A percentile compares a stretch with the other conserved stretches of the same genome.
phyloP scores from a whole-genome alignment of 2,888 invertebrate genomes.

The Meiosimyza platycephala region DNA sequence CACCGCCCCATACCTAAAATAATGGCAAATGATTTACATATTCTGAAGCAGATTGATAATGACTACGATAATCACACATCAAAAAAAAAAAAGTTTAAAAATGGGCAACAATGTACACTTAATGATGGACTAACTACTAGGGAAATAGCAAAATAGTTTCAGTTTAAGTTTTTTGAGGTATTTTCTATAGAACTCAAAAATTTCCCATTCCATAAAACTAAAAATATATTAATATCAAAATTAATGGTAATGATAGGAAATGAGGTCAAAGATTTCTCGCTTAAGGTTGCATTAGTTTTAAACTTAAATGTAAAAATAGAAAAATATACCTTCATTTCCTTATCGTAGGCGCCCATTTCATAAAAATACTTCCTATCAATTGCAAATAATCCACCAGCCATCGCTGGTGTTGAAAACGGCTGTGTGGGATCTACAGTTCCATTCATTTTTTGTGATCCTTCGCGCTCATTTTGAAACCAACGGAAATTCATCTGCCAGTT shows the following conservation, averaged over 20 bases:
- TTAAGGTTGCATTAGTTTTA: neutral
- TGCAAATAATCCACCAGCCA: conserved; percentile 91
- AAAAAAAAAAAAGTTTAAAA: no score
- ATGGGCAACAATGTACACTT: no score
- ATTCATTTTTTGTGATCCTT: conserved; percentile 58
- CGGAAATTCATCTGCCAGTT: conserved; percentile 95
- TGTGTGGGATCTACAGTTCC: conserved; percentile 72
- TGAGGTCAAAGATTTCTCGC: no score
- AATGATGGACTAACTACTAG: no score
- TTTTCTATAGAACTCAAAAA: no score
- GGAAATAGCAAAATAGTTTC: no score
- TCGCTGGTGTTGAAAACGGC: conserved; percentile 86
- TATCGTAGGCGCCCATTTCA: conserved; percentile 88
- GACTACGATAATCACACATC: no score
- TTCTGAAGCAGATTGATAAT: neutral
- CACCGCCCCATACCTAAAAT: conserved; percentile 91
- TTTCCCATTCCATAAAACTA: no score
- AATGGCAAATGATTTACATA: neutral
- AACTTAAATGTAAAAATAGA: neutral
- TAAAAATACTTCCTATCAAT: conserved; percentile 89
- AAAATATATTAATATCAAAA: no score
- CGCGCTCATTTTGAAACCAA: conserved; percentile 59
- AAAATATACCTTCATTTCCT: conserved; percentile 79
- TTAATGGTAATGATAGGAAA: no score
- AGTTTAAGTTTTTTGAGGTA: no score